Evolutionary conservation across 2,113 vertebrate species (phyloP), one percentile per base, ranked within the genome.

Genomic region (Trematocara variabile): DNA sequence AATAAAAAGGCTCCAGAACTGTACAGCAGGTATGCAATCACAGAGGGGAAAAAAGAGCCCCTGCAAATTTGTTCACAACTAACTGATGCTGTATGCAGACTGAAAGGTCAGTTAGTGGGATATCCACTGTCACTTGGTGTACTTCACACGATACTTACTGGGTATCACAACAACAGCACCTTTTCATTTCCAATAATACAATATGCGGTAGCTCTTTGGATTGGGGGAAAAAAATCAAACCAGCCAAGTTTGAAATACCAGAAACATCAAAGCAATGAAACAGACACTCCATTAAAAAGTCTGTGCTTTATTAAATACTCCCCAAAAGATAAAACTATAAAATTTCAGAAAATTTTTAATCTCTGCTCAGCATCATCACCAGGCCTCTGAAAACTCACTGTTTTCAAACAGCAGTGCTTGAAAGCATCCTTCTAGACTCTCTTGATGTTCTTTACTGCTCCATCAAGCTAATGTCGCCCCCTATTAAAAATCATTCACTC

Each of bases 401-500:
- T 68, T 73, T 60, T 77, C 44, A n/a, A 50, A 75, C 16, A 5
- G 44, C 44, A 50, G 70, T 18, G 6, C 14, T 11, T 33, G 11
- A 89, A 79, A 81, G 37, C 44, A 3, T 80, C 65, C 39, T 52
- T 81, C 28, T 53, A 79, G 83, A 85, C 81, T 46, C 41, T 20
- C 70, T 65, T 39, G 68, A n/a, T 55, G 85, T 37, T 77, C 65
- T 65, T 60, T 22, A 52, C 79, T 56, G 30, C 77, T 83, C 82
- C 84, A 84, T 91, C 91, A 87, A 30, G 77, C 83, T 82, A 91
- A 91, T 70, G 79, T 68, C 22, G 56, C 65, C 79, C 54, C 54
- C 52, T n/a, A 14, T 88, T 65, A 28, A 50, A 77, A 79, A 81
- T 16, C 48, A 81, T 84, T 81, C 77, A 82, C n/a, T 79, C 8